Base-by-base conservation (phyloP, 2,113 vertebrate species). In the Felis catus region DNA sequence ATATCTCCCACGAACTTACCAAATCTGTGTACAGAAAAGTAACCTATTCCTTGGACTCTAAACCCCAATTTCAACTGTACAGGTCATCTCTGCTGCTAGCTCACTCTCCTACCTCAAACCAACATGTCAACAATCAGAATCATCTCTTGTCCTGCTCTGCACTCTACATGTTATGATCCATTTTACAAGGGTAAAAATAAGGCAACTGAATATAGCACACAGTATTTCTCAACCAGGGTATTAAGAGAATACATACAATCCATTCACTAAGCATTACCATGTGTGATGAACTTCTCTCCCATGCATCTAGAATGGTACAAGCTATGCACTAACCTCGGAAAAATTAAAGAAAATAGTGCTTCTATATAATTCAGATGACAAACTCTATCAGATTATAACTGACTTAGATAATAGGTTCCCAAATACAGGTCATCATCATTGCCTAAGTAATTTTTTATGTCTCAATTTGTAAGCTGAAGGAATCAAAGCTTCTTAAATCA, bases 81-180 rank as follows among this genome's bases (percentile, higher is more conserved):
- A 96, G 23, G 48, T 23, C 45, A 63, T 76, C 53, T 90, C n/a
- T 12, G 79, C 18, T 53, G 31, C 31, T 51, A 13, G 63, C 23
- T 97, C 70, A 95, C 45, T 94, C 84, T 68, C 53, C 51, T 11
- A 90, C 5, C 15, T 95, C 63, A 86, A 84, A 91, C 74, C 68
- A 91, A 78, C 18, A 83, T 27, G 21, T 25, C 61, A 53, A 94
- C 4, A 84, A 11, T 61, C 5, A 88, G 36, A 74, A 65, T 84
- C 39, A 41, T 5, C 48, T 53, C 21, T 21, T 83, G 5, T 33
- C 70, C 48, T 63, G 33, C 48, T 82, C 27, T 80, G 48, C 29
- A 80, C 13, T 65, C 73, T 66, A 53, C 6, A 70, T 10, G 19
- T 15, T 36, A 92, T 31, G 53, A 92, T 63, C 12, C 33, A 73